Evolutionary conservation across 2,888 invertebrate species (phyloP), one percentile per base, ranked within the genome.

Genomic region (Gisinianus flammeolus): DNA sequence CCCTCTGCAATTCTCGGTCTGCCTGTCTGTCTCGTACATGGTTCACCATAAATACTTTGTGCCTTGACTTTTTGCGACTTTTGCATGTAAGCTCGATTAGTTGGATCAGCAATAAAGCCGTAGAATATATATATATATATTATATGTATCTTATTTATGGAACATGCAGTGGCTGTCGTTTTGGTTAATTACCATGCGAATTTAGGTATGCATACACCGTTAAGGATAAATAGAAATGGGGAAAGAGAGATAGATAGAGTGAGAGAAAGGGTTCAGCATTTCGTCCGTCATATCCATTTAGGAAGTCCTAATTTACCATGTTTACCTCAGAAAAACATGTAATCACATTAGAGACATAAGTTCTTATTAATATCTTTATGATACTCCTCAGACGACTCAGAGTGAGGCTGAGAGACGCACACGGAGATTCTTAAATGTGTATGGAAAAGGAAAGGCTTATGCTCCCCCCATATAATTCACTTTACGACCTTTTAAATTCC

Each of bases 341-440:
- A 70, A 70, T 70, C 70, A 52, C 70, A 70, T 70, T 70, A 70
- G 70, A n/a, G n/a, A n/a, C n/a, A n/a, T n/a, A n/a, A n/a, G n/a
- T 2, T 19, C 12, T 44, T 35, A 69, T 69, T 69, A 69, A 69
- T 31, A 69, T 69, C 44, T 44, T 44, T 44, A 44, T 44, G 44
- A 10, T 6, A 44, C 6, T 44, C 44, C 44, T 44, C 16, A 10
- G 44, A 44, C 8, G 6, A 44, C 44, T 10, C 44, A 44, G 8
- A 44, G 8, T 10, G 8, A 44, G 44, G 6, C 44, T 10, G 8
- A 44, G 44, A 16, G 44, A 10, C 6, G 44, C 16, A 44, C 8
- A 44, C 44, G n/a, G n/a, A n/a, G n/a, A n/a, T n/a, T n/a, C n/a
- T n/a, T n/a, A n/a, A n/a, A n/a, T n/a, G n/a, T n/a, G n/a, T n/a